Evolutionary conservation across 1,140 invertebrate species (phyloP).

Genomic region (Augochlora pura): DNA sequence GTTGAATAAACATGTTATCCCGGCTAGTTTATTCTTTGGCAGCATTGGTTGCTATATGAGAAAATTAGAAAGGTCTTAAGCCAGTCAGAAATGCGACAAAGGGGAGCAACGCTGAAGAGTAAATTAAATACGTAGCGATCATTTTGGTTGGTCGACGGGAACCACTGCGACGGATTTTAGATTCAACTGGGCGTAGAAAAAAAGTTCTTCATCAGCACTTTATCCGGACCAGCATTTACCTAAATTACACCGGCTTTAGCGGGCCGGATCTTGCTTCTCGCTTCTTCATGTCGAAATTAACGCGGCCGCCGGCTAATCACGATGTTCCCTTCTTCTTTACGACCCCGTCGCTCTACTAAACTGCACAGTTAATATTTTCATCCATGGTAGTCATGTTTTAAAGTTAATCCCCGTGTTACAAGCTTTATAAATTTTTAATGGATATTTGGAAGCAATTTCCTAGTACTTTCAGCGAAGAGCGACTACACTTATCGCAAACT

Average conservation of each 20-base stretch:
- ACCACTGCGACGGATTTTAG: constrained; percentile 13
- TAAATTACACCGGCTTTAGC: constrained; percentile 21
- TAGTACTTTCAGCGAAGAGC: not conserved
- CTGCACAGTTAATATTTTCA: not conserved
- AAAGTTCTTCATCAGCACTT: constrained; percentile 32
- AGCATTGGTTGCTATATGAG: too few species aligned
- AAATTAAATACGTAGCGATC: constrained; percentile 31
- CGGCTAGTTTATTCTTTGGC: too few species aligned
- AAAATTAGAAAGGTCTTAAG: too few species aligned
- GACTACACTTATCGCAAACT: not conserved
- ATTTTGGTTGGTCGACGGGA: not conserved
- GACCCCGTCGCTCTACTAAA: not conserved
- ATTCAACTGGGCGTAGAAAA: constrained; percentile 3
- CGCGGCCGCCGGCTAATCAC: not conserved
- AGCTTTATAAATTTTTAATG: not conserved
- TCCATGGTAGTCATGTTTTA: not conserved
- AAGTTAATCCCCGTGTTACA: not conserved
- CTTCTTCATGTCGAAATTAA: not conserved
- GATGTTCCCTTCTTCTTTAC: not conserved
- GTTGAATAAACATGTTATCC: too few species aligned
- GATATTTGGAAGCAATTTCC: not conserved
- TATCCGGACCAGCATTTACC: not conserved
- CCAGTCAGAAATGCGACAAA: too few species aligned
- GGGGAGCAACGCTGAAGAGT: not conserved
- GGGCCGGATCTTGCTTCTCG: not conserved